Percentiles rank a stretch among this genome's conserved stretches.
phyloP scores from a whole-genome alignment of 1,140 invertebrate species.

The Rhizoglyphus robini region DNA sequence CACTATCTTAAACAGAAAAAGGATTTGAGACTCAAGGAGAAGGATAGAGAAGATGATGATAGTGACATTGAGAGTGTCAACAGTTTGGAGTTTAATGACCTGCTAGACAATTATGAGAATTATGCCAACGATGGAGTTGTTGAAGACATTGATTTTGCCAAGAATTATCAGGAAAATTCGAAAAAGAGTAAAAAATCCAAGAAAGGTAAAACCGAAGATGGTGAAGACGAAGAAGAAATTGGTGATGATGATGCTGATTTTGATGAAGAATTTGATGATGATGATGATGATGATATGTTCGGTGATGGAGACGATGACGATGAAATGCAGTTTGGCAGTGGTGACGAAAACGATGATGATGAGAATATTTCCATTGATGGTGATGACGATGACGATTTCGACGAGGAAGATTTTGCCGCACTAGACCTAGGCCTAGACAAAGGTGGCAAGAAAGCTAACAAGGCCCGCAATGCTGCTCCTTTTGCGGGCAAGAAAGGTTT shows the following conservation, averaged over 20 bases:
- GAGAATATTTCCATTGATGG: slow-evolving; percentile 33
- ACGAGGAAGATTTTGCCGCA: slow-evolving; percentile 27
- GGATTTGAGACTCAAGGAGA: slow-evolving; percentile 19
- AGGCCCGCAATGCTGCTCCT: slow-evolving; percentile 5
- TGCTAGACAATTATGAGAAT: slow-evolving; percentile 30
- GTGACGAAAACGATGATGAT: slow-evolving; percentile 33
- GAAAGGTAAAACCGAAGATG: slow-evolving; percentile 12
- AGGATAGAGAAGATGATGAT: slow-evolving; percentile 36
- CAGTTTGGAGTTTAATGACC: slow-evolving; percentile 65
- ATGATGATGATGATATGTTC: slow-evolving; percentile 22
- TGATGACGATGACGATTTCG: slow-evolving; percentile 27
- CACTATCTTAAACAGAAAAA: slow-evolving; percentile 30
- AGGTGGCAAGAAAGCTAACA: slow-evolving; percentile 8
- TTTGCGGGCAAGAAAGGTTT: slow-evolving; percentile 20
- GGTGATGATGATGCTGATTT: slow-evolving; percentile 27
- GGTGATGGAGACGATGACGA: slow-evolving; percentile 28
- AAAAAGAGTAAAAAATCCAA: slow-evolving; percentile 22
- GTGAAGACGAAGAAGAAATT: slow-evolving; percentile 30
- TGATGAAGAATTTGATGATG: slow-evolving; percentile 28
- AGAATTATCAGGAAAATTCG: slow-evolving; percentile 23
- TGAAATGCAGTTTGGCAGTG: slow-evolving; percentile 31
- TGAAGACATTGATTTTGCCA: slow-evolving; percentile 11
- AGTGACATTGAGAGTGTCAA: slow-evolving; percentile 65
- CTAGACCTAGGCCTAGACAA: background rate
- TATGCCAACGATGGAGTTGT: slow-evolving; percentile 14